Percentiles rank a stretch among this genome's conserved stretches.
Conservation (phyloP, 2,888 invertebrate genomes). For the Alcis repandata region DNA sequence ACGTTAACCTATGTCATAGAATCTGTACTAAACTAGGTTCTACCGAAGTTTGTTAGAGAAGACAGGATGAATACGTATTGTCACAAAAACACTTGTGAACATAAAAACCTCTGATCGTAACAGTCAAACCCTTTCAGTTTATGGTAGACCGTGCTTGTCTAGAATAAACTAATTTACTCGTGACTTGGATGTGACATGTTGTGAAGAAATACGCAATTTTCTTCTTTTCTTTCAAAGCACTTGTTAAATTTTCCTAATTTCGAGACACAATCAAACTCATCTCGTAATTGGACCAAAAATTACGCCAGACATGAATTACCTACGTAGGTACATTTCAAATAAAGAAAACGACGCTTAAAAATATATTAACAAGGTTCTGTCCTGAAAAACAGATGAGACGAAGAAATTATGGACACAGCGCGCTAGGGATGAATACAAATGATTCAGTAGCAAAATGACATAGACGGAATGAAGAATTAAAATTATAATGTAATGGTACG, state of each 20-base stretch:
- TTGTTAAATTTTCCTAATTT: background rate
- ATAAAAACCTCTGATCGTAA: too few relatives aligned
- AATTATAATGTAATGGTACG: slow-evolving; percentile 32
- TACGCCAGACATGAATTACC: slow-evolving; percentile 7
- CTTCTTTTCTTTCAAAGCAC: background rate
- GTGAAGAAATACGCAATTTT: background rate
- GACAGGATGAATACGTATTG: too few relatives aligned
- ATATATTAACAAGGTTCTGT: slow-evolving; percentile 26
- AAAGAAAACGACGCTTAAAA: slow-evolving; percentile 25
- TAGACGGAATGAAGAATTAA: slow-evolving; percentile 29
- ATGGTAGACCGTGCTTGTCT: too few relatives aligned
- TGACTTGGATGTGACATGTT: too few relatives aligned
- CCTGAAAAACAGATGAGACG: slow-evolving; percentile 32
- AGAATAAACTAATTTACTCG: too few relatives aligned
- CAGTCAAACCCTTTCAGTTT: too few relatives aligned
- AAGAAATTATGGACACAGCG: slow-evolving; percentile 34
- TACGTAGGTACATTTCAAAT: slow-evolving; percentile 13
- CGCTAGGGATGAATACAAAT: slow-evolving; percentile 37
- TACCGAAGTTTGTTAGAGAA: background rate
- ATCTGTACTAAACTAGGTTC: background rate
- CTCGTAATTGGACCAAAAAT: slow-evolving; percentile 16
- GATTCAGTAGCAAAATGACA: slow-evolving; percentile 31
- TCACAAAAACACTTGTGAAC: too few relatives aligned
- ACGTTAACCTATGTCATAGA: background rate
- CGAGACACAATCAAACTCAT: slow-evolving; percentile 1